Evolutionary conservation across 2,888 invertebrate species (phyloP), one percentile per base, ranked within the genome.

Genomic region (Adineta ricciae): DNA sequence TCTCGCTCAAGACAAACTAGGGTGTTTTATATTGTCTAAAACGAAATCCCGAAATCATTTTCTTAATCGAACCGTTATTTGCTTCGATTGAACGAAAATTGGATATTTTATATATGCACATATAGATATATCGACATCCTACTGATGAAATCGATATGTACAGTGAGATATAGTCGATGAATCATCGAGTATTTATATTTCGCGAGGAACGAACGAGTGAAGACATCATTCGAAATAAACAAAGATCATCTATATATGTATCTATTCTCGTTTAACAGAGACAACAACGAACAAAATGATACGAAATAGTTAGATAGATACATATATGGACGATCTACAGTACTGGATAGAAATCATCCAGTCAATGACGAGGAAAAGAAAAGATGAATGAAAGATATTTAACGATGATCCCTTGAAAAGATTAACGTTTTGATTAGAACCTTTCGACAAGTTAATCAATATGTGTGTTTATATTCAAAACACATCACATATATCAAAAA

Each of bases 171-270:
- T 64, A 14, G 32, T 64, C 32, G 32, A 32, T 32, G 64, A 64
- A 32, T 64, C 64, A 64, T 5, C 64, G 64, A 64, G 64, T 64
- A 64, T 64, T 64, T 64, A 64, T 64, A 64, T 64, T n/a, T n/a
- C n/a, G 11, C 46, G 11, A 8, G 21, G 24, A 36, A 64, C 14
- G 64, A 64, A 64, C 46, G 11, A 46, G 46, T 46, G 46, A 32
- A 11, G n/a, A 56, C 16, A 21, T 56, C 56, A 11, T n/a, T 56
- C 27, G 11, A 56, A n/a, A 56, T 56, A 56, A 56, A 56, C 27
- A 54, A 24, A 54, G 54, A n/a, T 54, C 54, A n/a, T 46, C 46
- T 46, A 46, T 46, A 46, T 5, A 46, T 46, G 46, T 46, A 46
- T 46, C 46, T 64, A 64, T 19, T 14, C 5, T 64, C 32, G 64